Evolutionary conservation across 2,797 vertebrate species (phyloP), one percentile per base, ranked within the genome.

Genomic region (Austrolebias charrua): DNA sequence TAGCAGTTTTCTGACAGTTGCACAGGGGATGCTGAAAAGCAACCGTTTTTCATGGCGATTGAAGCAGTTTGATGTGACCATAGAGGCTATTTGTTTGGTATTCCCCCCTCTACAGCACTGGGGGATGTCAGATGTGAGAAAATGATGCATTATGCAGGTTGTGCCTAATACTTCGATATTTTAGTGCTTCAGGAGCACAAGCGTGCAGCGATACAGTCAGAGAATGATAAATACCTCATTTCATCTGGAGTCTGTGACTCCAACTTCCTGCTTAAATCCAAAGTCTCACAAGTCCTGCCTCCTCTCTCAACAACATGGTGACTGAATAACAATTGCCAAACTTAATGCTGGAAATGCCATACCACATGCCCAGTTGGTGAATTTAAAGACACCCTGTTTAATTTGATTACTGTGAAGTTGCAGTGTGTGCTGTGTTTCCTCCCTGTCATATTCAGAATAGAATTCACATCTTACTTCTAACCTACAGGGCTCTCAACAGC

Each of bases 11-110:
- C 82, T 69, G 85, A 84, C 87, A 82, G 84, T 79, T 33, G n/a
- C 74, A 6, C 59, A 40, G 65, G 51, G 81, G 72, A 69, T 80
- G 55, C 58, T 65, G 75, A 86, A 76, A 75, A 78, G 73, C 64
- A 5, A 40, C 64, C 40, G 35, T 84, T 86, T 73, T 80, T 85
- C 80, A 85, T 50, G 65, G 73, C 43, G 55, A 66, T 75, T 63
- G 62, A 76, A 78, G 82, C 76, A 71, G 69, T 83, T 89, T 85
- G 85, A 89, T 85, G 83, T 76, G 85, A 82, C 88, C 78, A 42
- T 52, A 44, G 53, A 69, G 80, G 68, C 66, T 81, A 80, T 83
- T 87, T 81, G 35, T 71, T 84, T 80, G 74, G 55, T 46, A 71
- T 76, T 76, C 45, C 60, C 33, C 79, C 78, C 69, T 49, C 57